These are phyloP conservation scores for Phenganax stokvisi DNA, from an alignment of 92 coral and sea anemone genomes.

Conservation along the genomic window DNA sequence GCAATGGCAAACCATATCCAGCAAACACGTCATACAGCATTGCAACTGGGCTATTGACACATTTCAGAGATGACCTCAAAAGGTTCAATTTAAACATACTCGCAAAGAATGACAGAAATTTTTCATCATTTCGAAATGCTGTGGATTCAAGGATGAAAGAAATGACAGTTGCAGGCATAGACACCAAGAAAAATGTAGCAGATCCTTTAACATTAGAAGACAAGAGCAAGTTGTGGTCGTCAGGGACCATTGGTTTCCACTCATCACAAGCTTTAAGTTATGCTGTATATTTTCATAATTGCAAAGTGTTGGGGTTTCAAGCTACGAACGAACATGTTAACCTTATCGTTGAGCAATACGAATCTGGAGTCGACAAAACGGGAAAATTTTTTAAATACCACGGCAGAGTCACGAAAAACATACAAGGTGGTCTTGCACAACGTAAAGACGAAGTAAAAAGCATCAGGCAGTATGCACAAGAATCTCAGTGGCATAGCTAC, in stretches of 20 bases:
- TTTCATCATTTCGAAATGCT: slow-evolving; percentile 33
- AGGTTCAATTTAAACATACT: slow-evolving; percentile 21
- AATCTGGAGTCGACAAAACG: not conserved
- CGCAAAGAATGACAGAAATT: slow-evolving; percentile 5
- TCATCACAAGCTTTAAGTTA: slow-evolving; percentile 36
- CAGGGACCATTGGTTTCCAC: slow-evolving; percentile 38
- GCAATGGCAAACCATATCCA: slow-evolving; percentile 31
- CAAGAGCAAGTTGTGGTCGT: slow-evolving; percentile 30
- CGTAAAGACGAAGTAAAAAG: slow-evolving; percentile 27
- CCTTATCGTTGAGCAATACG: not conserved
- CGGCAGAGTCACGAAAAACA: slow-evolving; percentile 4
- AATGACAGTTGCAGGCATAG: slow-evolving; percentile 41
- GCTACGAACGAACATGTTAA: slow-evolving; percentile 38
- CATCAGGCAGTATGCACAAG: slow-evolving; percentile 28
- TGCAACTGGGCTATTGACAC: slow-evolving; percentile 32
- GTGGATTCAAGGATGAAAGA: slow-evolving; percentile 44
- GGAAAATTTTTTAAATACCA: not conserved
- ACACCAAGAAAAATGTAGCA: slow-evolving; percentile 30
- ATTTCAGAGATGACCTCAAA: slow-evolving; percentile 23
- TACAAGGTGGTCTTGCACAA: slow-evolving; percentile 33
- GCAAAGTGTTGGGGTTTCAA: slow-evolving; percentile 38
- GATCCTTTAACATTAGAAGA: slow-evolving; percentile 32
- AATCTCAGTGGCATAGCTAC: too few species aligned
- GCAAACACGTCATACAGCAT: slow-evolving; percentile 23
- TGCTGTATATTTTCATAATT: slow-evolving; percentile 36